A percentile compares a stretch with the other conserved stretches of the same genome.
phyloP scores from a whole-genome alignment of 2,113 vertebrate genomes.

The Morone chrysops region DNA sequence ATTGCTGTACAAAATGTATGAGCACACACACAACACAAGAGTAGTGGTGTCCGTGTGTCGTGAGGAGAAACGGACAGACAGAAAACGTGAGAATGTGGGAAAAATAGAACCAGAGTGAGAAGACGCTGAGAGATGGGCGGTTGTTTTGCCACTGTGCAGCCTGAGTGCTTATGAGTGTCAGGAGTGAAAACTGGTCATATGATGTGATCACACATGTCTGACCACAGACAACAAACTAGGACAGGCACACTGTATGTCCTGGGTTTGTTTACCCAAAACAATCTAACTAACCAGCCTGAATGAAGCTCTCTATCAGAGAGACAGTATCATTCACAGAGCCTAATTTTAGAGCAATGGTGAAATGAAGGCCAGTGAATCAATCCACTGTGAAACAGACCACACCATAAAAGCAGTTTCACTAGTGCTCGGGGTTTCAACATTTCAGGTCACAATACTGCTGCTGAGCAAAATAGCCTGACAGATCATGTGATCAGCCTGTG shows the following conservation, averaged over 20 bases:
- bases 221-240: slow-evolving; percentile 44
- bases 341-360: slow-evolving; percentile 35
- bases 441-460: slow-evolving; percentile 29
- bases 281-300: slow-evolving; percentile 12
- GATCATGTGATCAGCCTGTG: slow-evolving; percentile 55
- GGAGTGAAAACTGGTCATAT: slow-evolving; percentile 70
- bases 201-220: slow-evolving; percentile 67
- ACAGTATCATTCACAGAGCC: slow-evolving; percentile 14
- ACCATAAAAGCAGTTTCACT: slow-evolving; percentile 37
- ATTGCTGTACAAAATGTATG: background rate
- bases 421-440: slow-evolving; percentile 50
- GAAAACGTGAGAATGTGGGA: slow-evolving; percentile 60
- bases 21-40: background rate
- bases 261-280: slow-evolving; percentile 51
- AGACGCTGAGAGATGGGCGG: slow-evolving; percentile 32
- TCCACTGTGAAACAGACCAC: slow-evolving; percentile 30
- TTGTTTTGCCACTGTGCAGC: slow-evolving; percentile 59
- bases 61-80: slow-evolving; percentile 35
- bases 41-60: background rate
- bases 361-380: slow-evolving; percentile 38
- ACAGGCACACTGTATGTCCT: slow-evolving; percentile 26
- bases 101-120: slow-evolving; percentile 67
- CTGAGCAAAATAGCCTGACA: slow-evolving; percentile 47
- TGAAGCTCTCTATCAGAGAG: slow-evolving; percentile 22
- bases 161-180: slow-evolving; percentile 31